Conservation (phyloP, 2,888 invertebrate species). For the Hirudinaria manillensis region DNA sequence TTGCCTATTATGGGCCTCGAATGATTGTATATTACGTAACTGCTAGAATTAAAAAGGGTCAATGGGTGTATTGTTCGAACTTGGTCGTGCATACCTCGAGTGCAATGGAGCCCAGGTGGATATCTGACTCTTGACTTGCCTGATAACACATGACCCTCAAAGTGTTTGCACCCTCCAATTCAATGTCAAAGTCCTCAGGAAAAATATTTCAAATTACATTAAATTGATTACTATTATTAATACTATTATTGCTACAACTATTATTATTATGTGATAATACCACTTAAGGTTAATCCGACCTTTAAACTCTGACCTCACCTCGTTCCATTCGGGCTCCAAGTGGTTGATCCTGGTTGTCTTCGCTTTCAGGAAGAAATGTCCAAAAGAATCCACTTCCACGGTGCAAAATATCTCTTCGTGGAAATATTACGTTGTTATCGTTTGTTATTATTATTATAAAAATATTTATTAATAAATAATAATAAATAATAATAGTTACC, state of each 20-base stretch:
- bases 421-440: background rate
- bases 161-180: conserved; percentile 15
- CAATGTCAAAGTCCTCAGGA: conserved; percentile 13
- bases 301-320: background rate
- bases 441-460: no score
- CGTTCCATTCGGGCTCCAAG: background rate
- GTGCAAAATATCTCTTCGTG: conserved; percentile 5
- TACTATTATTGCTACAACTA: no score
- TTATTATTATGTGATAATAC: no score
- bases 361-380: conserved; percentile 4
- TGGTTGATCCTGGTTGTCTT: background rate
- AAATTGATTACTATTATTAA: no score
- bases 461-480: no score
- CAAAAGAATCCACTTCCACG: background rate
- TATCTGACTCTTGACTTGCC: background rate
- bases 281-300: no score
- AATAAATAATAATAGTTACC: no score
- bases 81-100: conserved; percentile 15
- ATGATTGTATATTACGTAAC: no score
- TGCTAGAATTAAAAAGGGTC: no score
- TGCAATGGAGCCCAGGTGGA: background rate
- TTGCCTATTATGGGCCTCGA: no score
- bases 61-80: no score
- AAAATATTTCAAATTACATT: background rate
- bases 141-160: conserved; percentile 11